A percentile compares a stretch with the other conserved stretches of the same genome.
Conservation (phyloP, 2,888 invertebrate species). For the Caenorhabditis sp. region DNA sequence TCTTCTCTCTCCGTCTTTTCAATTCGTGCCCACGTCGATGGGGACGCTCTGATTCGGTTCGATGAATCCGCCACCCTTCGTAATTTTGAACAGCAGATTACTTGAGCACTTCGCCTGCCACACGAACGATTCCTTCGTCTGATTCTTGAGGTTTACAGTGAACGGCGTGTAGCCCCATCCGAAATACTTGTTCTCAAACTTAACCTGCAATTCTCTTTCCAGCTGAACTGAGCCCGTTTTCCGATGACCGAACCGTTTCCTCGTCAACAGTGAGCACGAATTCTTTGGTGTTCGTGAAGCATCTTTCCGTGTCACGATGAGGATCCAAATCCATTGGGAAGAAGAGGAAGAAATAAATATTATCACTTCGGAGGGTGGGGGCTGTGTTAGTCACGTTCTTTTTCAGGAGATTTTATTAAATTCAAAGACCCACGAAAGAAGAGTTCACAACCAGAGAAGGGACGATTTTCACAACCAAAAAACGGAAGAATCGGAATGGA, state of each 20-base stretch:
- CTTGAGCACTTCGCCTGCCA: constrained; percentile 8
- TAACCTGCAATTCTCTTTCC: background rate
- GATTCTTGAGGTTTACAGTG: background rate
- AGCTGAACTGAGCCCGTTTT: too few species aligned
- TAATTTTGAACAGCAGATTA: constrained; percentile 8
- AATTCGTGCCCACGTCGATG: background rate
- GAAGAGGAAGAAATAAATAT: too few species aligned
- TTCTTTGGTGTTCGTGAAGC: too few species aligned
- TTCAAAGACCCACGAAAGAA: background rate
- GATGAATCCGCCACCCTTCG: constrained; percentile 2
- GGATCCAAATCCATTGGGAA: too few species aligned
- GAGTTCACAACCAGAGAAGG: constrained; percentile 10
- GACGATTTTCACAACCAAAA: constrained; percentile 11
- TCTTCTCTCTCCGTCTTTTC: background rate
- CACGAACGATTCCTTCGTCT: constrained; percentile 6
- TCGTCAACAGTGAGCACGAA: too few species aligned
- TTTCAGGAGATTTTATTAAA: background rate
- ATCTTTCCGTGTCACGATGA: too few species aligned
- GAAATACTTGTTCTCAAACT: background rate
- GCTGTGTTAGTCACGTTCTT: too few species aligned
- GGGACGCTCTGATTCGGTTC: background rate
- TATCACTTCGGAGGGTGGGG: too few species aligned
- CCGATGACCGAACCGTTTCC: too few species aligned
- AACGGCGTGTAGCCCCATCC: constrained; percentile 18
- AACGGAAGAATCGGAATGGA: constrained; percentile 22